phyloP scores from a whole-genome alignment of 1,140 invertebrate species.

The Nephila pilipes region DNA sequence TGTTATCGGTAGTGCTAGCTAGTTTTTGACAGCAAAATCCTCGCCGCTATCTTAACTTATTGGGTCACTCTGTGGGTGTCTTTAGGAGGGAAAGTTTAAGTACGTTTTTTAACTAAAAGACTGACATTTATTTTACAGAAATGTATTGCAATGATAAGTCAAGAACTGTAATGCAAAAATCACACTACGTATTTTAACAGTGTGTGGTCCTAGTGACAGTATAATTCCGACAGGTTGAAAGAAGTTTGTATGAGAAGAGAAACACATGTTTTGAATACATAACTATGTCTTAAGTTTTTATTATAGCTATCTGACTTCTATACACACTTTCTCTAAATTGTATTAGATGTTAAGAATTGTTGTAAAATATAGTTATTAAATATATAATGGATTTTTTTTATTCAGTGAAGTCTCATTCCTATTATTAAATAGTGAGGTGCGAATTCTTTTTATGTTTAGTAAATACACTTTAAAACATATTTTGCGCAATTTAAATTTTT shows the following conservation, averaged over 20 bases:
- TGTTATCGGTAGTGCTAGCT: background rate
- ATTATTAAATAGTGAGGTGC: too few species aligned
- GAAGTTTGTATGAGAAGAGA: background rate
- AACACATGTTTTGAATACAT: background rate
- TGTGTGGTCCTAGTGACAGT: slow-evolving; percentile 10
- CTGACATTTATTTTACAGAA: background rate
- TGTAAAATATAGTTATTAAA: too few species aligned
- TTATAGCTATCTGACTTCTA: too few species aligned
- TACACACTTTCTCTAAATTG: too few species aligned
- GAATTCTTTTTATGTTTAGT: too few species aligned
- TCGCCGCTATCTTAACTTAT: background rate
- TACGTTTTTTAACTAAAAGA: background rate
- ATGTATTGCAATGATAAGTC: background rate
- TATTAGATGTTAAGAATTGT: too few species aligned
- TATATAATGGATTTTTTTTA: too few species aligned
- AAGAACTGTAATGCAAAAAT: background rate
- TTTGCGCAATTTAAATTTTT: too few species aligned
- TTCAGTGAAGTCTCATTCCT: too few species aligned
- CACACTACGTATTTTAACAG: background rate
- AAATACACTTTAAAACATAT: too few species aligned
- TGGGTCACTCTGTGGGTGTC: slow-evolving; percentile 6
- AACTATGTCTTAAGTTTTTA: background rate
- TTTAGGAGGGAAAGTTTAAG: background rate
- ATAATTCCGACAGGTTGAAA: background rate
- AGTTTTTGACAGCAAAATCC: background rate